These are phyloP conservation scores for Macrostomum lignano DNA, from an alignment of 1,140 invertebrate species.

Conservation along the genomic window DNA sequence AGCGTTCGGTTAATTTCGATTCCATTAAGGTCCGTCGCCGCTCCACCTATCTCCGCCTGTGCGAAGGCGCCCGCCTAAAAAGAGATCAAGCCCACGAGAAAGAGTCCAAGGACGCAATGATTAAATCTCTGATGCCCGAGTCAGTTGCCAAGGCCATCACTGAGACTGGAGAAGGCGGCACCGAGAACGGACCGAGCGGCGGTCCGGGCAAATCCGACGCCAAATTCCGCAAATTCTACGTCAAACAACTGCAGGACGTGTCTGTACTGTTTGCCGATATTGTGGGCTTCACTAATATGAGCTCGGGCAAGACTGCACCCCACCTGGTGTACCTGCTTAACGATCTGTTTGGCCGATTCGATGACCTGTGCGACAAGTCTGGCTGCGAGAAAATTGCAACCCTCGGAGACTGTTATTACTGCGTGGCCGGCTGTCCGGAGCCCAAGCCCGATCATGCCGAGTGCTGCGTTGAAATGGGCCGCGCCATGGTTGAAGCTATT, in stretches of 20 bases:
- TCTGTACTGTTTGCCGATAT: conserved; percentile 90
- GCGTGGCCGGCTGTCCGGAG: conserved; percentile 62
- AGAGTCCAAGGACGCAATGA: too few relatives aligned
- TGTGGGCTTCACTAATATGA: conserved; percentile 86
- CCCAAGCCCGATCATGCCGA: conserved; percentile 58
- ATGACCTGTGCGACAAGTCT: conserved; percentile 42
- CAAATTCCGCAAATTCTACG: conserved; percentile 28
- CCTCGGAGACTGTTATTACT: conserved; percentile 64
- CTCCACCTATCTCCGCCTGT: too few relatives aligned
- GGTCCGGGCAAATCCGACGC: too few relatives aligned
- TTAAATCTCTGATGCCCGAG: too few relatives aligned
- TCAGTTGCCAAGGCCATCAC: too few relatives aligned
- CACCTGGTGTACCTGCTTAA: conserved; percentile 48
- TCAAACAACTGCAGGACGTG: conserved; percentile 54
- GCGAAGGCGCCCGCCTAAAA: too few relatives aligned
- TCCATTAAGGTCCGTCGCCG: too few relatives aligned
- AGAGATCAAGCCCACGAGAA: too few relatives aligned
- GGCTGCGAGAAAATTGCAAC: conserved; percentile 37
- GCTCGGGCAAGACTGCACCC: conserved; percentile 49
- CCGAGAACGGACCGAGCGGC: too few relatives aligned
- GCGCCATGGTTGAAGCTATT: conserved; percentile 66
- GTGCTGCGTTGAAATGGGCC: conserved; percentile 74
- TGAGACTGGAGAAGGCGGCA: too few relatives aligned
- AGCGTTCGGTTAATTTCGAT: too few relatives aligned
- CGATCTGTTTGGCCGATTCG: conserved; percentile 37